These are phyloP conservation scores for Copidosoma aretas DNA, from an alignment of 2,888 invertebrate species.

Conservation along the genomic window DNA sequence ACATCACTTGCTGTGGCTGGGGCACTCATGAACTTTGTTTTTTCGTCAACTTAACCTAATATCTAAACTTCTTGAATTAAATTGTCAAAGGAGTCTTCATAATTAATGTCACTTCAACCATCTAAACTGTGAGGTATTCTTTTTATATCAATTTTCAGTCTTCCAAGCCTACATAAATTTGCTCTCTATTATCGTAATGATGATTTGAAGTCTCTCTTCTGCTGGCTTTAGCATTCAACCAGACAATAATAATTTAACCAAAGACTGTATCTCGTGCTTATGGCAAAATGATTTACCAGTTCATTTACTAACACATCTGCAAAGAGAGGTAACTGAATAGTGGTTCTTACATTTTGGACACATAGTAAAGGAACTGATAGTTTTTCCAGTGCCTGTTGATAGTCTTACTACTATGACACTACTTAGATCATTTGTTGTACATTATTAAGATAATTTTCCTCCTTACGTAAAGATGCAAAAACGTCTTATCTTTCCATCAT, in stretches of 20 bases:
- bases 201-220: not conserved
- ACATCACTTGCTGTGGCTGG: slow-evolving; percentile 11
- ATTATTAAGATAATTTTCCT: not conserved
- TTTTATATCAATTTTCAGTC: not conserved
- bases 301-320: not conserved
- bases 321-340: not conserved
- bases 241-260: not conserved
- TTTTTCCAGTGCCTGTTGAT: not conserved
- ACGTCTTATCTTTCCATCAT: not conserved
- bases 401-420: not conserved
- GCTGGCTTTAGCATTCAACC: slow-evolving; percentile 16
- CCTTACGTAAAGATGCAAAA: not conserved
- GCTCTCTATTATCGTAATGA: slow-evolving; percentile 11
- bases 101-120: not conserved
- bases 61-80: not conserved
- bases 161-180: not conserved
- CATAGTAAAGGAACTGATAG: not conserved
- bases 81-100: slow-evolving; percentile 5
- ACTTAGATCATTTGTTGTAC: not conserved
- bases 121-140: not conserved
- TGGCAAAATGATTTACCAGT: not conserved
- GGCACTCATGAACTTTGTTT: not conserved
- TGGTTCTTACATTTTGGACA: slow-evolving; percentile 1
- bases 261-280: not conserved
- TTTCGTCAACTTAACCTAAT: slow-evolving; percentile 2